Percentiles rank a stretch among this genome's conserved stretches.
These are phyloP conservation scores for Trachelus stipa DNA, from an alignment of 2,888 invertebrate species.

Conservation along the genomic window DNA sequence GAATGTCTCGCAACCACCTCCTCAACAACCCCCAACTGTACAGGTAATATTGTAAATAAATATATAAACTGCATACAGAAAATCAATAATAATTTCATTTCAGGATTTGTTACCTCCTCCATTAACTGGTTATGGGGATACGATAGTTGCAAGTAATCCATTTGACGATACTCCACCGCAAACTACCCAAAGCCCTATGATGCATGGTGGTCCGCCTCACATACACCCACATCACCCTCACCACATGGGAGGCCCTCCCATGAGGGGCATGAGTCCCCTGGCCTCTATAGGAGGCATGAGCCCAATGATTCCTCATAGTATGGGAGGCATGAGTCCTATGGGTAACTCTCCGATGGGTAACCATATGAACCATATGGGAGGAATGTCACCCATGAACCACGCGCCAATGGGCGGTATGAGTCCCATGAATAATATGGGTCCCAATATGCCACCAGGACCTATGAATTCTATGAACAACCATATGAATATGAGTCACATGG, in stretches of 20 bases:
- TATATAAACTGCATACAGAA: slow-evolving; percentile 28
- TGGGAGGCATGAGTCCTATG: slow-evolving; percentile 65
- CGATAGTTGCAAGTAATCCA: slow-evolving; percentile 93
- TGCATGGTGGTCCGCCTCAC: slow-evolving; percentile 68
- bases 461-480: slow-evolving; percentile 70
- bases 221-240: slow-evolving; percentile 70
- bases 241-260: slow-evolving; percentile 74
- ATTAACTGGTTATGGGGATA: slow-evolving; percentile 90
- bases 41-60: slow-evolving; percentile 44
- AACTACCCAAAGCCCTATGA: slow-evolving; percentile 68
- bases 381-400: slow-evolving; percentile 73
- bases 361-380: slow-evolving; percentile 75
- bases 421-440: slow-evolving; percentile 80
- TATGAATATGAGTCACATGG: slow-evolving; percentile 67
- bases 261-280: slow-evolving; percentile 76
- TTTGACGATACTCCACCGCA: slow-evolving; percentile 88
- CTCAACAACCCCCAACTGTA: slow-evolving; percentile 77
- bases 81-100: slow-evolving; percentile 21
- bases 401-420: slow-evolving; percentile 74
- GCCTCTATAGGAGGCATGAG: slow-evolving; percentile 66
- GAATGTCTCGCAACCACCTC: slow-evolving; percentile 78
- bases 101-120: slow-evolving; percentile 87
- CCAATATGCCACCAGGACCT: slow-evolving; percentile 77
- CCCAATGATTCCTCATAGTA: slow-evolving; percentile 65
- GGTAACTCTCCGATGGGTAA: slow-evolving; percentile 62